Conservation (phyloP, 2,797 vertebrate species). For the Mormyrus hasselquistii region DNA sequence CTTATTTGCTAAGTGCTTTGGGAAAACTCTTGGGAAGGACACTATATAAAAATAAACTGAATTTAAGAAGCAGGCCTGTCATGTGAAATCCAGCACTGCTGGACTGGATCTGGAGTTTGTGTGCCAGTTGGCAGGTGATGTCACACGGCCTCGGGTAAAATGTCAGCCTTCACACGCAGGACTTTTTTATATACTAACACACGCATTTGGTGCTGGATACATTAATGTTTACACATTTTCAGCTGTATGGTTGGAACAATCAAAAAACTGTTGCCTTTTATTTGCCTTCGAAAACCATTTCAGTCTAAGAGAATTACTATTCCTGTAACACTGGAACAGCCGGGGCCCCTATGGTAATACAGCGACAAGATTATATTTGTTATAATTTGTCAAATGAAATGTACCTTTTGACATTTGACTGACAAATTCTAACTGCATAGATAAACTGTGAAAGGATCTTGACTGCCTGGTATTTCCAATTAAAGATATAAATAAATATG, state of each 20-base stretch:
- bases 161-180: not conserved
- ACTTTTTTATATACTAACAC: not conserved
- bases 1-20: slow-evolving; percentile 1
- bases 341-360: not conserved
- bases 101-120: not conserved
- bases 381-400: slow-evolving; percentile 12
- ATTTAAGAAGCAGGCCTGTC: not conserved
- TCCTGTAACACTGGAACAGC: not conserved
- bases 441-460: not conserved
- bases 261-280: not conserved
- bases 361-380: slow-evolving; percentile 1
- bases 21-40: not conserved
- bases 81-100: not conserved
- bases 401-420: not conserved
- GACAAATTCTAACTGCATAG: not conserved
- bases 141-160: not conserved
- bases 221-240: not conserved
- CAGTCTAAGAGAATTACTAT: not conserved
- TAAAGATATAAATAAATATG: not conserved
- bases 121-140: not conserved
- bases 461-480: not conserved
- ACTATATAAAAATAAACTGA: not conserved
- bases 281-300: not conserved
- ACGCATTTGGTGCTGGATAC: not conserved
- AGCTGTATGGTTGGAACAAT: not conserved